Percentiles rank a stretch among this genome's conserved stretches.
phyloP scores from a whole-genome alignment of 2,113 vertebrate genomes.

The Phrynosoma platyrhinos region DNA sequence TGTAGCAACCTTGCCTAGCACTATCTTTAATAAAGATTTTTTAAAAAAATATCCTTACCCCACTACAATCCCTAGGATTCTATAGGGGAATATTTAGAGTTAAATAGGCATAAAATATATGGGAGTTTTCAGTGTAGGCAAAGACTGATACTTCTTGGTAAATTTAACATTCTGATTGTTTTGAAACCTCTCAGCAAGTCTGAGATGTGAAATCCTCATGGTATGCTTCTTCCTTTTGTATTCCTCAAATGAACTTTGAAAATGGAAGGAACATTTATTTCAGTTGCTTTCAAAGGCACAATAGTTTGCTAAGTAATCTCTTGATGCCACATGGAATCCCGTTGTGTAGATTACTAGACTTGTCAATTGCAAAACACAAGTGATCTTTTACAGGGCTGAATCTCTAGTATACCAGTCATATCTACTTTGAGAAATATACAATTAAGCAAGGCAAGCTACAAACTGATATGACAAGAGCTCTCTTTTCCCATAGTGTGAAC shows the following conservation, averaged over 20 bases:
- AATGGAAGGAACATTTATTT: neutral
- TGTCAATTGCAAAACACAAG: neutral
- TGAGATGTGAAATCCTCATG: neutral
- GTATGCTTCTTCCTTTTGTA: neutral
- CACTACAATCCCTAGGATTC: neutral
- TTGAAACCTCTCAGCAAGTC: neutral
- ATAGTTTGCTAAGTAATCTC: neutral
- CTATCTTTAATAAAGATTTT: neutral
- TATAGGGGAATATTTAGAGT: neutral
- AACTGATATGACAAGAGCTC: too few relatives aligned
- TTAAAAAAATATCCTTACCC: neutral
- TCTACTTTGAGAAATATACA: neutral
- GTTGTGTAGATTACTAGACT: neutral
- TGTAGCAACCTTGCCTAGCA: neutral
- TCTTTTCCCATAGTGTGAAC: too few relatives aligned
- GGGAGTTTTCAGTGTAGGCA: neutral
- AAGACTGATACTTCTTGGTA: neutral
- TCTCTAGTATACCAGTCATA: neutral
- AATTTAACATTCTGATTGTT: neutral
- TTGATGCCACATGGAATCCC: conserved; percentile 10
- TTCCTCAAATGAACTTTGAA: neutral
- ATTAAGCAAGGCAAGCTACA: too few relatives aligned
- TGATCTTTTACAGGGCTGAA: neutral
- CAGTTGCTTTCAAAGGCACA: neutral
- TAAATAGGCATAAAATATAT: neutral